Base-by-base conservation (phyloP, 2,113 vertebrate genomes). In the Microtus pennsylvanicus region DNA sequence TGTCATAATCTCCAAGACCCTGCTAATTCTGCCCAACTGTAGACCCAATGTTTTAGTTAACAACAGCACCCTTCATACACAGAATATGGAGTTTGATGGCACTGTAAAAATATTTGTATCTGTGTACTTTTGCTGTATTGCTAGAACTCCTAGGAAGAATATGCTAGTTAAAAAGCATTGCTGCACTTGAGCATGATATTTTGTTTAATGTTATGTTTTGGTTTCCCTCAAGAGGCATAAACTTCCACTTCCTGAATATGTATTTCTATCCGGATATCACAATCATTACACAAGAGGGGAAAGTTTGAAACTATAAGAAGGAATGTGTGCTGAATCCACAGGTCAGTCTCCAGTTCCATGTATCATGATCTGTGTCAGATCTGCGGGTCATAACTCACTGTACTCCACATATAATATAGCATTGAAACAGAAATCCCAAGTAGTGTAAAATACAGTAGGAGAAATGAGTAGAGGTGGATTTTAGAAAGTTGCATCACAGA, bases 81-180 rank as follows among this genome's bases (percentile, higher is more conserved):
- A 72, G 74, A 88, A 74, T 19, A 30, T 38, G 65, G 22, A 85
- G 45, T 3, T 14, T 90, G 26, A 38, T 16, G 9, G 33, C 55
- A 92, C 90, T 69, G 33, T n/a, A 85, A 69, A 77, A 45, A 38
- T 75, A 85, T 92, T 77, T 58, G 5, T 47, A 19, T 55, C 14
- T 58, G 33, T 26, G 82, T 95, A 67, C 69, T 95, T 96, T 96
- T 82, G 61, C 35, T 87, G 93, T 87, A 70, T 63, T 87, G 69
- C 42, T 87, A 3, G 28, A 93, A 90, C 5, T 89, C 78, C 91
- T 94, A 50, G 35, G 21, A 75, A 74, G 30, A 93, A 86, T 65
- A 85, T 96, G 16, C 45, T 94, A 74, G 90, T 72, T 50, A 72
- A 76, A 96, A 97, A 78, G 3, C 1, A 58, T 45, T 21, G 14